Base-by-base conservation (phyloP, 2,797 vertebrate species). In the Pachyuromys duprasi region DNA sequence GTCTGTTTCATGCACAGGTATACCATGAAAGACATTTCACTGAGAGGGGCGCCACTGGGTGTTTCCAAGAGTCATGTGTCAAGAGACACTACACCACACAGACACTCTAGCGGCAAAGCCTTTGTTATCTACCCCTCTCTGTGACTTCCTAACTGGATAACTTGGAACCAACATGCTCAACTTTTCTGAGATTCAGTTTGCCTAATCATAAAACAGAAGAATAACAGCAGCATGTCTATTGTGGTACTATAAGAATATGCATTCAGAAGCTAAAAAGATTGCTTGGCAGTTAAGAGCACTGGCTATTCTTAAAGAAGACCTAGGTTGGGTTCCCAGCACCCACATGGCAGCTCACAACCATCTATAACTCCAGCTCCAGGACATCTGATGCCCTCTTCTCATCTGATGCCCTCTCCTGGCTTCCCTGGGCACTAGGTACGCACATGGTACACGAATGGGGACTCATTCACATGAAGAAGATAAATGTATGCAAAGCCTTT, bases 201-300 rank as follows among this genome's bases (percentile, higher is more conserved):
- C 22, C 92, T 95, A 80, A 22, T 14, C 83, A 45, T 62, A 90
- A 90, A 93, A 95, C 0, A 82, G 31, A 91, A 90, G 63, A 89
- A 15, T 49, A 94, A 75, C 3, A 83, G 20, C 36, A 88, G 31
- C 55, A 82, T 6, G 31, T 20, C 20, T 36, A 65, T 1, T 95
- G 36, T 81, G 45, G 18, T 76, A 72, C 70, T 93, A 83, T 45
- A 91, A 95, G 96, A 91, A 94, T 45, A 89, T 6, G 0, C 31
- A 94, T 62, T 24, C 18, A 24, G 18, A 84, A n/a, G 63, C 62
- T 67, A 49, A 49, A 67, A 42, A 67, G 42, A 67, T 49, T 42
- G 42, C 82, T 67, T 31, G 65, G 63, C 82, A 28, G 57, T 28
- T 17, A 62, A 62, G 80, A 82, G 57, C 7, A 62, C 26, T 18